A percentile compares a stretch with the other conserved stretches of the same genome.
Conservation (phyloP, 1,140 invertebrate genomes). For the Caerostris extrusa region DNA sequence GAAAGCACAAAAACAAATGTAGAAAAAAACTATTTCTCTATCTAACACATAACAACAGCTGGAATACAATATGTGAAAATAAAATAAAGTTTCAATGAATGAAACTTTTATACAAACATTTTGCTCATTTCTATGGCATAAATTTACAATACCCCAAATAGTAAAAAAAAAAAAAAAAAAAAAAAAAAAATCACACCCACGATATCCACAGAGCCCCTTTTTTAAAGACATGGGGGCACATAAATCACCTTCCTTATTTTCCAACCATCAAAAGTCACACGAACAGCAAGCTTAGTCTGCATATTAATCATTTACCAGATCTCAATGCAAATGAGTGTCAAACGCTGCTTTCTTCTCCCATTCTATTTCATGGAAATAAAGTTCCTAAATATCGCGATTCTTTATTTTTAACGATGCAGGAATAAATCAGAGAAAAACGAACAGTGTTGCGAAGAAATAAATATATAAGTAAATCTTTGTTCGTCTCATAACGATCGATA, state of each 20-base stretch:
- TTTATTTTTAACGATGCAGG: constrained; percentile 46
- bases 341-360: not conserved
- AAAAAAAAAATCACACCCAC: not conserved
- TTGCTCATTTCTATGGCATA: constrained; percentile 4
- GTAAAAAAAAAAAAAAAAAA: not conserved
- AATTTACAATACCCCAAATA: constrained; percentile 13
- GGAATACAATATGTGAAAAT: no score
- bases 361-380: not conserved
- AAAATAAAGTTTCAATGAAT: not conserved
- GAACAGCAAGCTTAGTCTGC: constrained; percentile 1
- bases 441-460: not conserved
- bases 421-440: constrained; percentile 50
- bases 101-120: not conserved
- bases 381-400: constrained; percentile 51
- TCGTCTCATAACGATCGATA: not conserved
- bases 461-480: not conserved
- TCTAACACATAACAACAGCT: no score
- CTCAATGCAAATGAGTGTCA: constrained; percentile 46
- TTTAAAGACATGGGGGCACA: constrained; percentile 13
- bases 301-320: constrained; percentile 52
- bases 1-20: no score
- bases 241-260: constrained; percentile 25
- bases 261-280: constrained; percentile 19
- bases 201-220: not conserved
- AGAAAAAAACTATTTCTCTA: no score